A percentile compares a stretch with the other conserved stretches of the same genome.
These are phyloP conservation scores for Drosophila varians DNA, from an alignment of 1,140 invertebrate species.

Conservation along the genomic window DNA sequence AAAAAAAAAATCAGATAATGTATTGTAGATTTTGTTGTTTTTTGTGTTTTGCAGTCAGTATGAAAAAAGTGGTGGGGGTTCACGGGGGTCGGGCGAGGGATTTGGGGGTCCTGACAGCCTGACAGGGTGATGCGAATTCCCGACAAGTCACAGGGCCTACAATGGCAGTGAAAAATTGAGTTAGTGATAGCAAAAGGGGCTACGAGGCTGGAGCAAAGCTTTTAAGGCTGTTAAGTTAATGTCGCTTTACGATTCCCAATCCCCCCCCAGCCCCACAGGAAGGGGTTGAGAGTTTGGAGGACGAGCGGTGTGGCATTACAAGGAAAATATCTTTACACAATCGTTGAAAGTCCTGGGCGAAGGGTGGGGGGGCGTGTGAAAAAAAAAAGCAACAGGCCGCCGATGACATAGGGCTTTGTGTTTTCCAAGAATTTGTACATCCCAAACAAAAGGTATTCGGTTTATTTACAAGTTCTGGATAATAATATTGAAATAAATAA, in stretches of 20 bases:
- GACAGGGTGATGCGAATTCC: slow-evolving; percentile 12
- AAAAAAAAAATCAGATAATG: slow-evolving; percentile 64
- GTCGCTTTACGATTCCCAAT: slow-evolving; percentile 42
- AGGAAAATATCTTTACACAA: not conserved
- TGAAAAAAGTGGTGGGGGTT: not conserved
- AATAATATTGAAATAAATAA: not conserved
- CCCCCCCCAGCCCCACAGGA: not conserved
- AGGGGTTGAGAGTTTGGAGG: not conserved
- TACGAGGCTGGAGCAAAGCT: slow-evolving; percentile 53
- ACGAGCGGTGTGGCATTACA: not conserved
- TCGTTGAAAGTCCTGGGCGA: not conserved
- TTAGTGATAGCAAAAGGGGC: slow-evolving; percentile 54
- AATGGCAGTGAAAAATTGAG: slow-evolving; percentile 75
- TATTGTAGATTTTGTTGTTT: slow-evolving; percentile 65
- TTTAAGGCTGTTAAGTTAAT: slow-evolving; percentile 71
- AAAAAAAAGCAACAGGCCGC: not conserved
- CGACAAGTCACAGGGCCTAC: slow-evolving; percentile 29
- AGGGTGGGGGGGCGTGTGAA: too few species aligned
- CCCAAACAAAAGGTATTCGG: not conserved
- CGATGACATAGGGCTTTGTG: not conserved
- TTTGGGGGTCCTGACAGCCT: slow-evolving; percentile 17
- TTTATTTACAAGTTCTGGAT: not conserved
- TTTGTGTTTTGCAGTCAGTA: too few species aligned
- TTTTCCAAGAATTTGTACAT: not conserved
- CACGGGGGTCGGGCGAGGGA: slow-evolving; percentile 2